Conservation (phyloP, 2,888 invertebrate species). For the Apoda limacodes region DNA sequence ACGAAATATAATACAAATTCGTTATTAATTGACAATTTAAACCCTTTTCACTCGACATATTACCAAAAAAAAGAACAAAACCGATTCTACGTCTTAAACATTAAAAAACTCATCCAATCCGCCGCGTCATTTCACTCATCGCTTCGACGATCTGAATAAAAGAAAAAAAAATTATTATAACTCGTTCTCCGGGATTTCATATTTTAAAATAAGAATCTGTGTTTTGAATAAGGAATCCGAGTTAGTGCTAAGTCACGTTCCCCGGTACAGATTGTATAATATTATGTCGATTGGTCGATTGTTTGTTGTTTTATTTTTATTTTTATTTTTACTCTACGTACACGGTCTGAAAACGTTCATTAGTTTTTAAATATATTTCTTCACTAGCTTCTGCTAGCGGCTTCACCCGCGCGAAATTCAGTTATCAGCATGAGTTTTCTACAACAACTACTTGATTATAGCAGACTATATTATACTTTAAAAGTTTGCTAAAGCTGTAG, state of each 20-base stretch:
- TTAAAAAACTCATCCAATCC: conserved; percentile 25
- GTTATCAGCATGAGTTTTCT: too few species aligned
- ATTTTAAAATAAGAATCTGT: conserved; percentile 57
- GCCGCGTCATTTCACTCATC: conserved; percentile 46
- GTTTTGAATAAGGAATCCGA: conserved; percentile 41
- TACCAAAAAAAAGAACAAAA: too few species aligned
- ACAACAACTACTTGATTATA: too few species aligned
- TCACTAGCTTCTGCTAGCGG: not conserved
- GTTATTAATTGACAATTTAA: too few species aligned
- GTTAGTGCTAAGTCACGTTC: conserved; percentile 54
- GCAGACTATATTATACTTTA: too few species aligned
- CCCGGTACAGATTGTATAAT: conserved; percentile 13
- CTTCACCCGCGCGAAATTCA: not conserved
- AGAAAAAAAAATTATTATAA: conserved; percentile 29
- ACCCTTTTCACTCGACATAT: too few species aligned
- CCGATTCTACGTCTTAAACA: too few species aligned
- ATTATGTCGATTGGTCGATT: conserved; percentile 6
- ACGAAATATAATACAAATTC: too few species aligned
- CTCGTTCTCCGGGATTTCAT: conserved; percentile 56
- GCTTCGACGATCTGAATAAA: conserved; percentile 30
- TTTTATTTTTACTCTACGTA: too few species aligned
- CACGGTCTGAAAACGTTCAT: too few species aligned
- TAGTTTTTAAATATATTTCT: not conserved
- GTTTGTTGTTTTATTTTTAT: too few species aligned
- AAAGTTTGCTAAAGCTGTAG: too few species aligned